A percentile compares a stretch with the other conserved stretches of the same genome.
phyloP scores from a whole-genome alignment of 1,140 invertebrate species.

The Zaprionus davidi region DNA sequence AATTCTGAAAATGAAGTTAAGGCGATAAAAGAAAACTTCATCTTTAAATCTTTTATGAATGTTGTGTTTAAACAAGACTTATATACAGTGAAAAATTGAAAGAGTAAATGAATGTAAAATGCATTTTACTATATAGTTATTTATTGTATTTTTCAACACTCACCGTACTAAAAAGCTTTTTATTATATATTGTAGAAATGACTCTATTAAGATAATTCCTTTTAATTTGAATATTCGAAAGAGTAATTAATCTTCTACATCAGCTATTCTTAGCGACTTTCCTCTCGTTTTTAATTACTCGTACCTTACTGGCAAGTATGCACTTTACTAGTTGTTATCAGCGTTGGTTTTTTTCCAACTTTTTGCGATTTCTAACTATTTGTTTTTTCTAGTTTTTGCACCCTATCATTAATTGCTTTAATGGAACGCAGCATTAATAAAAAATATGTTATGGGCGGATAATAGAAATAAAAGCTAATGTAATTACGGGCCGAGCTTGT shows the following conservation, averaged over 20 bases:
- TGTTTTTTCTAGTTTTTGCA: constrained; percentile 10
- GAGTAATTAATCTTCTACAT: constrained; percentile 3
- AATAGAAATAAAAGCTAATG: constrained; percentile 80
- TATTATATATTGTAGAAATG: too few species aligned
- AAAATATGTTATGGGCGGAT: constrained; percentile 72
- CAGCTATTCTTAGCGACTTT: too few species aligned
- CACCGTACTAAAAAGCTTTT: too few species aligned
- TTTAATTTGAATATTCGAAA: neutral
- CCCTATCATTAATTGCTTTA: constrained; percentile 62
- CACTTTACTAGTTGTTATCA: constrained; percentile 12
- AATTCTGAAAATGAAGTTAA: too few species aligned
- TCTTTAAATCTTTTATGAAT: too few species aligned
- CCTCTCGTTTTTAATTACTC: constrained; percentile 59
- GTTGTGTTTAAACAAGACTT: too few species aligned
- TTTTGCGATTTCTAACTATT: neutral
- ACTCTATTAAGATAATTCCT: neutral
- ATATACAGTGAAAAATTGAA: too few species aligned
- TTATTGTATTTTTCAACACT: too few species aligned
- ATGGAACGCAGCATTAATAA: constrained; percentile 70
- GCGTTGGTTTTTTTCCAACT: neutral
- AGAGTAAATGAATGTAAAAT: too few species aligned
- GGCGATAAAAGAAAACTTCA: too few species aligned
- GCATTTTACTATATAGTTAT: too few species aligned
- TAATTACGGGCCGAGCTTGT: constrained; percentile 68
- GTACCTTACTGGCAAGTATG: constrained; percentile 42